Conservation (phyloP, 37 sponge, comb jelly and placozoan species). For the Halichondria panicea region DNA sequence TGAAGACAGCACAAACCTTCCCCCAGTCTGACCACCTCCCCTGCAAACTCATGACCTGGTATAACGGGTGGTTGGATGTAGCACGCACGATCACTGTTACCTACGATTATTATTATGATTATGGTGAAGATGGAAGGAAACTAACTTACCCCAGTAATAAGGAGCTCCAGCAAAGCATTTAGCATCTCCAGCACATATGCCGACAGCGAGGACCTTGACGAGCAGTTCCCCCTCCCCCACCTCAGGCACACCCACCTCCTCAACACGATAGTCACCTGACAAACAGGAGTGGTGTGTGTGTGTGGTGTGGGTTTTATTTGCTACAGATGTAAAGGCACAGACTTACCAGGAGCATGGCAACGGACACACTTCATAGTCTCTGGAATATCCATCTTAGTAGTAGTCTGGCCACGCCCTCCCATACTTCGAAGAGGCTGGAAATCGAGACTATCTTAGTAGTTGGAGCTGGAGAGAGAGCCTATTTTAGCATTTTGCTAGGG, state of each 20-base stretch:
- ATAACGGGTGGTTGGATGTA: constrained; percentile 74
- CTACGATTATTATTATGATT: neutral
- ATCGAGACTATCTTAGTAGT: too few species aligned
- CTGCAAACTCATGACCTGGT: constrained; percentile 74
- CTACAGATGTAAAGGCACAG: too few species aligned
- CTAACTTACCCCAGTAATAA: constrained; percentile 59
- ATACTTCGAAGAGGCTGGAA: too few species aligned
- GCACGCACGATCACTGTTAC: constrained; percentile 15
- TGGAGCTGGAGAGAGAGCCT: too few species aligned
- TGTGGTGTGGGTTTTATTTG: too few species aligned
- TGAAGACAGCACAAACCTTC: constrained; percentile 39
- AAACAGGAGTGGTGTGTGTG: neutral
- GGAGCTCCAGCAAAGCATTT: constrained; percentile 72
- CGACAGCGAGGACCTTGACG: constrained; percentile 64
- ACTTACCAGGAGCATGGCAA: too few species aligned
- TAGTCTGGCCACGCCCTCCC: too few species aligned
- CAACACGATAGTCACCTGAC: constrained; percentile 64
- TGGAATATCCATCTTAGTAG: too few species aligned
- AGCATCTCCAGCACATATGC: constrained; percentile 75
- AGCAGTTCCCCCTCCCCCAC: constrained; percentile 58
- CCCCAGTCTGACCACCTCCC: constrained; percentile 65
- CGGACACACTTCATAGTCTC: too few species aligned
- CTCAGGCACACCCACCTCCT: constrained; percentile 44
- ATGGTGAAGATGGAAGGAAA: too few species aligned
- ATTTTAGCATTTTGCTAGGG: too few species aligned